Evolutionary conservation across 2,113 vertebrate species (phyloP), one percentile per base, ranked within the genome.

Genomic region (Dicentrarchus labrax): DNA sequence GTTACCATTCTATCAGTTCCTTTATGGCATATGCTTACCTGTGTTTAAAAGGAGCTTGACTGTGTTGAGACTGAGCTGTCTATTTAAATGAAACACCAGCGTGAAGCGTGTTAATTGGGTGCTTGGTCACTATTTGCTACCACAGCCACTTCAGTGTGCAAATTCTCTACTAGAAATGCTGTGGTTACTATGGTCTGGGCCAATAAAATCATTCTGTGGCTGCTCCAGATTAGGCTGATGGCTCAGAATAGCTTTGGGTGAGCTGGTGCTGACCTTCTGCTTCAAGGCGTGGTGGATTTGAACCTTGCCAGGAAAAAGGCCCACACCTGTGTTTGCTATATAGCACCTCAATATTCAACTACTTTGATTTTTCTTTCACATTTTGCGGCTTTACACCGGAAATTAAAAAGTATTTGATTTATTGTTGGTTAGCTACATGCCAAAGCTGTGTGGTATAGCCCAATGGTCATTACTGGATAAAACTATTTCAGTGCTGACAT

Each of bases 271-370:
- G 75, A 86, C 77, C 61, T 87, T 36, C 50, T 41, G 51, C 73
- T 59, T 4, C 1, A 5, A 81, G 38, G 67, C 24, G 50, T 75
- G 78, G 53, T 60, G 54, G 43, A 59, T 65, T 53, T 36, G 9
- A 64, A 56, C 19, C 57, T 15, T 78, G 71, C 62, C 60, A 80
- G 61, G 62, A 38, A 90, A 85, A 90, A 24, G 47, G 16, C 69
- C 11, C 50, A 41, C 76, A 73, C 62, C 43, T 72, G 64, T 10
- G 10, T 10, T 47, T 0, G 10, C 21, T n/a, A 21, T 36, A 45
- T 19, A 74, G 43, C 17, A 12, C 22, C 13, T 43, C 6, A 59
- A 51, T 24, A 43, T 45, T 50, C 22, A 56, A 22, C 5, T 7
- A 22, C 8, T 24, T 38, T 50, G 24, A 69, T 50, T 50, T 67